Conservation (phyloP, 1,140 invertebrate genomes). For the Bactericera cockerelli region DNA sequence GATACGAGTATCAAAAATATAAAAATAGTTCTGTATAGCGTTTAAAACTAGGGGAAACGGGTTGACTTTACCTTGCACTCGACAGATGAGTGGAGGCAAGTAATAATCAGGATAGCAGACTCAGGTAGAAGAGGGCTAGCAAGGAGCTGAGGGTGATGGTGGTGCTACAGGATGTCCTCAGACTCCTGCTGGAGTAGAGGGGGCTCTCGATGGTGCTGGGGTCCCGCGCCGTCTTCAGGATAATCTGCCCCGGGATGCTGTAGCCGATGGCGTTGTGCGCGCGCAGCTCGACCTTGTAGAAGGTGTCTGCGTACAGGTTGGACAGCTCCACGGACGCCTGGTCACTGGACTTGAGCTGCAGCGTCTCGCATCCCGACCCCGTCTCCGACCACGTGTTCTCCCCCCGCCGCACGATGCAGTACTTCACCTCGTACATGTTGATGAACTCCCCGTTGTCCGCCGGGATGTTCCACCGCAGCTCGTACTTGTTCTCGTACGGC, state of each 20-base stretch:
- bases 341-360: conserved; percentile 38
- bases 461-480: conserved; percentile 64
- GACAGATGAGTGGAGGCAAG: too few relatives aligned
- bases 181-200: not conserved
- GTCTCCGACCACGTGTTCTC: conserved; percentile 37
- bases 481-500: conserved; percentile 54
- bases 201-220: conserved; percentile 2
- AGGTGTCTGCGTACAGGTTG: conserved; percentile 51
- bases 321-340: conserved; percentile 47
- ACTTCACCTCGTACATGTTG: conserved; percentile 61
- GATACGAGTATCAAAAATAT: too few relatives aligned
- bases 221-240: conserved; percentile 72
- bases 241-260: conserved; percentile 52
- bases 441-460: conserved; percentile 78
- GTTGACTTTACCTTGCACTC: too few relatives aligned
- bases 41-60: too few relatives aligned
- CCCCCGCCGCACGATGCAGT: conserved; percentile 49
- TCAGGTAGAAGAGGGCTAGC: not conserved
- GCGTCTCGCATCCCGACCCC: conserved; percentile 37
- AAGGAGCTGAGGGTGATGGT: not conserved
- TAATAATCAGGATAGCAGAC: not conserved
- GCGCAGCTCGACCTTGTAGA: conserved; percentile 62
- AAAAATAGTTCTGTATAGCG: too few relatives aligned
- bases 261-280: conserved; percentile 72
- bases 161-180: not conserved